phyloP scores from a whole-genome alignment of 2,113 vertebrate species.

The Eretmochelys imbricata region DNA sequence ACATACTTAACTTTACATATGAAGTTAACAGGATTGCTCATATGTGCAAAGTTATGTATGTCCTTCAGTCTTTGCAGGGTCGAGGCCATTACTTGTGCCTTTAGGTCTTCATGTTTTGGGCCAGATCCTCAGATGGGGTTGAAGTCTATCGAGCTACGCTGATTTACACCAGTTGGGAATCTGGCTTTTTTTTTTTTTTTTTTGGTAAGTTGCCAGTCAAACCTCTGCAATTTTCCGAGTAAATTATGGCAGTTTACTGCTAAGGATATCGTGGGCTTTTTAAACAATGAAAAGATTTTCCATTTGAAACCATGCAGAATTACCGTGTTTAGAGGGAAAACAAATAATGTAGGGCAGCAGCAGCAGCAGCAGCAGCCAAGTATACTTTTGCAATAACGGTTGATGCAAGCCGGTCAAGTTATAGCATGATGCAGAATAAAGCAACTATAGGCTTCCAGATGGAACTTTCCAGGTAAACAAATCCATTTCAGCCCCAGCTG shows the following conservation, averaged over 20 bases:
- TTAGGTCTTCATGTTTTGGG: neutral
- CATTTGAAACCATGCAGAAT: neutral
- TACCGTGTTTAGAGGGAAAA: neutral
- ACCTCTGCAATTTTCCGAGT: neutral
- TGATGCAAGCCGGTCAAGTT: conserved; percentile 27
- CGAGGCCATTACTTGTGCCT: neutral
- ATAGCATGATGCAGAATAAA: conserved; percentile 26
- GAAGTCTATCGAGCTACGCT: neutral
- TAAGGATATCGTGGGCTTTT: neutral
- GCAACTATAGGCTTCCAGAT: conserved; percentile 51
- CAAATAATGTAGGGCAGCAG: neutral
- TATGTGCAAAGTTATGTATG: neutral
- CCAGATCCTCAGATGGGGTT: neutral
- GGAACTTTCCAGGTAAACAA: conserved; percentile 66
- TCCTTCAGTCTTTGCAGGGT: neutral
- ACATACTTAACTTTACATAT: neutral
- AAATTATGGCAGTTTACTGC: neutral
- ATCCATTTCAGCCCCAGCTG: conserved; percentile 48
- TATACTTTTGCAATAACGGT: conserved; percentile 20
- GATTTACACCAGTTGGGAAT: neutral
- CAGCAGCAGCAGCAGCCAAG: neutral
- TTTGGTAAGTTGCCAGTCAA: neutral
- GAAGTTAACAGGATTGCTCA: neutral
- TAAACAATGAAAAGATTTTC: neutral
- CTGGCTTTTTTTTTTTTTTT: neutral